Evolutionary conservation across 1,140 invertebrate species (phyloP), one percentile per base, ranked within the genome.

Genomic region (Neoseiulus cucumeris): DNA sequence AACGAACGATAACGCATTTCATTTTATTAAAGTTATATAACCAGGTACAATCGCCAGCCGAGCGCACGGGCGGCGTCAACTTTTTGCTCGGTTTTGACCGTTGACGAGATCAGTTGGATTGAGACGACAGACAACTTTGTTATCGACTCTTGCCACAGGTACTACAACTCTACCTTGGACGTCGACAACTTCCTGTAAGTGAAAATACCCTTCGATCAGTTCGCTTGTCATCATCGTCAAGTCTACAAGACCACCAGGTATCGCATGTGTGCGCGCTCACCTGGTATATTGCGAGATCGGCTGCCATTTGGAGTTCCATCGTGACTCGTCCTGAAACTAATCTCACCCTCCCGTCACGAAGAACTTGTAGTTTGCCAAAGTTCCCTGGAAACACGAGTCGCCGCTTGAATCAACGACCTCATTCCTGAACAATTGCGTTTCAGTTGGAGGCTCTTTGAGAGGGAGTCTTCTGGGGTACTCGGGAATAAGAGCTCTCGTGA

Each of bases 221-320:
- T n/a, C n/a, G n/a, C n/a, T n/a, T n/a, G n/a, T n/a, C n/a, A n/a
- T n/a, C n/a, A n/a, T n/a, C 33, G 4, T 39, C 33, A 39, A 9
- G 33, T 4, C 4, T 4, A 39, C 33, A 39, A 6, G 33, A 39
- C 9, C 9, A 6, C 4, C 33, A 6, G 4, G 33, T 4, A 39
- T 39, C 33, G 33, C 4, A 39, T 39, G 4, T 39, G 33, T 9
- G 33, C 4, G 4, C 4, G 33, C 33, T 59, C 33, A 59, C 51
- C 51, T 59, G 51, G 22, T 59, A 59, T 59, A 25, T 25, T 5
- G 51, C 25, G 6, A 59, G n/a, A 17, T 59, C 51, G n/a, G 51
- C 25, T 25, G 51, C 51, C 51, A 59, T 59, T 9, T 59, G 51
- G 14, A 59, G 33, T 33, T 59, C 51, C 51, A 59, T 59, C 17